These are phyloP conservation scores for Mellilla xanthometata DNA, from an alignment of 2,888 invertebrate genomes.

Conservation along the genomic window DNA sequence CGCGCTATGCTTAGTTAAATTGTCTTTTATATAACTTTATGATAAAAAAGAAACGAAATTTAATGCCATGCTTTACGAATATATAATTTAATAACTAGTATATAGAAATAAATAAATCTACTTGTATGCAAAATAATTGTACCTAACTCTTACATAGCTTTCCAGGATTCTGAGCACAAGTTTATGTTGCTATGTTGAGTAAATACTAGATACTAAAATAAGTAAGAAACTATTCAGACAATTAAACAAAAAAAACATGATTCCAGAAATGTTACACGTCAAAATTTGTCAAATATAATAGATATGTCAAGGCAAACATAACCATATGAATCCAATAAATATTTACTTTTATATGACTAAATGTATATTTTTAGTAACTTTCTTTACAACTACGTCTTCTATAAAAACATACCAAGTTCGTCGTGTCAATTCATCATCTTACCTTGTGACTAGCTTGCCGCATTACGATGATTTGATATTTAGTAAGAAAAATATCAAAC, in stretches of 20 bases:
- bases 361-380: constrained; percentile 44
- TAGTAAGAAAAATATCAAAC: constrained; percentile 23
- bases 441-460: constrained; percentile 58
- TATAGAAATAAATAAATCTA: no score
- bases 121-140: no score
- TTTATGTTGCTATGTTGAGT: no score
- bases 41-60: no score
- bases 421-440: constrained; percentile 59
- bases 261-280: no score
- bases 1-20: constrained; percentile 31
- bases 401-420: constrained; percentile 64
- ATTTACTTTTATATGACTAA: constrained; percentile 47
- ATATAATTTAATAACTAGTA: no score
- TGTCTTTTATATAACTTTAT: constrained; percentile 7
- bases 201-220: no score
- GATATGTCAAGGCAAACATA: constrained; percentile 6
- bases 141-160: no score
- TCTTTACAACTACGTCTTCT: constrained; percentile 43
- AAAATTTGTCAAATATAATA: constrained; percentile 3
- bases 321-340: constrained; percentile 30
- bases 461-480: constrained; percentile 40
- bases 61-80: no score
- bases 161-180: no score
- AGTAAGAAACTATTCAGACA: no score
- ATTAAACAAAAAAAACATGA: no score